Base-by-base conservation (phyloP, 1,140 invertebrate genomes). In the Varroa destructor region DNA sequence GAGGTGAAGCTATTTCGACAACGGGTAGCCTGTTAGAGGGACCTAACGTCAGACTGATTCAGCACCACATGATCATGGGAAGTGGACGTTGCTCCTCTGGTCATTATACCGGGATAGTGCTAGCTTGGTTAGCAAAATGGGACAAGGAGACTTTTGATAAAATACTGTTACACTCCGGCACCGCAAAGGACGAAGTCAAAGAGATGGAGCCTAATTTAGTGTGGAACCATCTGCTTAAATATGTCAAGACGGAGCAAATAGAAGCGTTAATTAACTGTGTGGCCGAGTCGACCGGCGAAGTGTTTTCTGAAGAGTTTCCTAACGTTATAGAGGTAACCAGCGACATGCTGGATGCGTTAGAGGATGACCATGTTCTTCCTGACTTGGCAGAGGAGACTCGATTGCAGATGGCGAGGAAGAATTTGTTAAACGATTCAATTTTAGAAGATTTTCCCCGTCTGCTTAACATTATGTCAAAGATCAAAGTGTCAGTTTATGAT, bases 211-310 rank as follows among this genome's bases (percentile, higher is more conserved):
- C 61, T 1, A 40, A 40, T 14, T 67, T 67, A 12, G 61, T 37
- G 14, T 67, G 61, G 61, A 67, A 46, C 14, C 61, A 67, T 67
- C 36, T 67, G 36, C 61, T 67, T 37, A 67, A 67, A 67, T 67
- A 67, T 46, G 61, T 8, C 40, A 67, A 67, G 8, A 67, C 8
- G 61, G 61, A 40, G 10, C n/a, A 67, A 67, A 14, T 67, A 12
- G 61, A 67, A 14, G 40, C 40, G 37, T 14, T 67, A 14, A 67
- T 67, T 46, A 46, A 67, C 46, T 40, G 61, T 46, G 46, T 67
- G 40, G 61, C 61, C 61, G 61, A 67, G 37, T 43, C 40, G 10
- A 67, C 10, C 8, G 61, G 61, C 46, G 61, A 67, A 40, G 61
- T 67, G 12, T 67, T 43, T 40, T 67, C 61, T 14, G 61, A 36